Evolutionary conservation across 1,140 invertebrate species (phyloP).

Genomic region (Odontomachus brunneus): DNA sequence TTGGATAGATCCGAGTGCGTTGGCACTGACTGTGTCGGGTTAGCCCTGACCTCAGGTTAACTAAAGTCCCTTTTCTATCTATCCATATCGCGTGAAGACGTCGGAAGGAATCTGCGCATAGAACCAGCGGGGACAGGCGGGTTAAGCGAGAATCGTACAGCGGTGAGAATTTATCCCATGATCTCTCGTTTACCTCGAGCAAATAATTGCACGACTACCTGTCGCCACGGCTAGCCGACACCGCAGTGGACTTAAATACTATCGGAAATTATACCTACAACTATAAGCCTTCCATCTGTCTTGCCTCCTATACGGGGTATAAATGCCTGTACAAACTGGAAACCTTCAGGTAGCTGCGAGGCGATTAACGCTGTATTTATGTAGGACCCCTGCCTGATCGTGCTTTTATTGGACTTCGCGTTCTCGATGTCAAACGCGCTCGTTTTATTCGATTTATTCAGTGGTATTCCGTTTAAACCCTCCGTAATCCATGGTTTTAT

Average conservation of each 20-base stretch:
- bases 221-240: too few relatives aligned
- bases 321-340: background rate
- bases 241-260: too few relatives aligned
- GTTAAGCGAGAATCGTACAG: too few relatives aligned
- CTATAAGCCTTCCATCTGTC: background rate
- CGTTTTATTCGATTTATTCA: background rate
- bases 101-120: too few relatives aligned
- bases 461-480: too few relatives aligned
- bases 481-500: too few relatives aligned
- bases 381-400: background rate
- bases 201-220: too few relatives aligned
- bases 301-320: background rate
- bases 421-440: conserved; percentile 5
- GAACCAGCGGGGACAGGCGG: too few relatives aligned
- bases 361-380: conserved; percentile 24
- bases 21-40: conserved; percentile 10
- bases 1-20: conserved; percentile 46
- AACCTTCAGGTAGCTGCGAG: conserved; percentile 25
- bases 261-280: too few relatives aligned
- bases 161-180: too few relatives aligned
- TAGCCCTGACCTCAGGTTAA: background rate
- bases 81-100: background rate
- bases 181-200: too few relatives aligned
- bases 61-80: background rate
- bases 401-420: background rate